Evolutionary conservation across 2,797 vertebrate genomes (phyloP), one percentile per base, ranked within the genome.

Genomic region (Zenarchopterus dispar): DNA sequence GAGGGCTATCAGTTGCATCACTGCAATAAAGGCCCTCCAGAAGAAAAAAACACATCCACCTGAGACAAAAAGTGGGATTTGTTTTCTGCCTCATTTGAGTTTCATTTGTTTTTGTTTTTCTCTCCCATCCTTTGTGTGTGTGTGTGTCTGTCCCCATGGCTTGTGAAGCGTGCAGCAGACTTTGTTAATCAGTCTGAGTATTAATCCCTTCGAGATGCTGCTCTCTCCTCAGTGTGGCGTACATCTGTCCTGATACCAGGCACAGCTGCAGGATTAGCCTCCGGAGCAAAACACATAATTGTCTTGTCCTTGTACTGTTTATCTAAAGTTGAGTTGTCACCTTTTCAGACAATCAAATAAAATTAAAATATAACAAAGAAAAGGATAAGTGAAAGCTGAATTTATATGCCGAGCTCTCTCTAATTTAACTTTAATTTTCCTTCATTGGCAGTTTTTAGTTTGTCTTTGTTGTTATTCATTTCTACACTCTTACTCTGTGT

Each of bases 181-280:
- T 70, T 59, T 66, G 47, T 67, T 71, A 73, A 78, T 73, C 50
- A 26, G 0, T 70, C 46, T 68, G 76, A 62, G 60, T 62, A 44
- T 69, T 17, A 73, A 85, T 81, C 59, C 83, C 67, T 53, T 4
- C 36, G 84, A 80, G 80, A 86, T 21, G 45, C 41, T n/a, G 59
- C 61, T 45, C 59, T 48, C 59, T 61, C 19, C 22, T 47, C 52
- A 19, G 26, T 50, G 65, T 82, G 73, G 50, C 50, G 56, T 62
- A 52, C 49, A 78, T 55, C 54, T 67, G 62, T 75, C 62, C 69
- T 63, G 72, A 55, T 58, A 81, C 54, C 68, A 65, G 67, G 21
- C 56, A 56, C 82, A 78, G 75, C 79, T 86, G 82, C 59, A 8
- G 18, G 41, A 28, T 54, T 61, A 46, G 61, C 51, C 50, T 57